A percentile compares a stretch with the other conserved stretches of the same genome.
These are phyloP conservation scores for Paramuricea clavata DNA, from an alignment of 92 coral and sea anemone species.

Conservation along the genomic window DNA sequence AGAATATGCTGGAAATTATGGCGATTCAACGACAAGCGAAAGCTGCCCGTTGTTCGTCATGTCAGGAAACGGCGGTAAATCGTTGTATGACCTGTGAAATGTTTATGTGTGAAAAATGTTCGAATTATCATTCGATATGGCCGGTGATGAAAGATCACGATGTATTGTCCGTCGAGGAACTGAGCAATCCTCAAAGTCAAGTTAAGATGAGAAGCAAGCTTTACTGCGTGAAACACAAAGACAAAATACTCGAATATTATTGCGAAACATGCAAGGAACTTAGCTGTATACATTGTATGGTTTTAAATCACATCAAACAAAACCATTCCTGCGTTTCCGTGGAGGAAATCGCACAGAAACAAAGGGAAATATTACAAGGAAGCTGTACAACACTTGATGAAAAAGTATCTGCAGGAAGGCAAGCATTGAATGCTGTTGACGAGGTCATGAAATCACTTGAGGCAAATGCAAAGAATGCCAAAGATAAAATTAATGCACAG, in stretches of 20 bases:
- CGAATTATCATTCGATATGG: not conserved
- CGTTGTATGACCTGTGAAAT: constrained; percentile 2
- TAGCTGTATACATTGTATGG: too few relatives aligned
- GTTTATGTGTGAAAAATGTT: too few relatives aligned
- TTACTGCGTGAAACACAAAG: constrained; percentile 15
- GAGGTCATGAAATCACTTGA: constrained; percentile 30
- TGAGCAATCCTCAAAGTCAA: constrained; percentile 3
- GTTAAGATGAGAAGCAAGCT: too few relatives aligned
- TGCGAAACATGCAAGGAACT: too few relatives aligned
- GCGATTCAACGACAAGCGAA: too few relatives aligned
- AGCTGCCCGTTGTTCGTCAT: not conserved
- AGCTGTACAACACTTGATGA: not conserved
- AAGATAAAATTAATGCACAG: not conserved
- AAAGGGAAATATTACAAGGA: not conserved
- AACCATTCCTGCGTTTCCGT: constrained; percentile 27
- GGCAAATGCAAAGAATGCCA: not conserved
- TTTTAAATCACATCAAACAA: constrained; percentile 14
- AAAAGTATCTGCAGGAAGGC: not conserved
- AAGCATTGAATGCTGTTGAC: not conserved
- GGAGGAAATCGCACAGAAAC: too few relatives aligned
- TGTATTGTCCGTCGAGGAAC: constrained; percentile 5
- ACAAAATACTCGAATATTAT: constrained; percentile 19
- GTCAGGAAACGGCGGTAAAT: not conserved
- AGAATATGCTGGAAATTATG: too few relatives aligned
- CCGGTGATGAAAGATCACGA: not conserved